Percentiles rank a stretch among this genome's conserved stretches.
phyloP scores from a whole-genome alignment of 2,888 invertebrate species.

The Eilema depressum region DNA sequence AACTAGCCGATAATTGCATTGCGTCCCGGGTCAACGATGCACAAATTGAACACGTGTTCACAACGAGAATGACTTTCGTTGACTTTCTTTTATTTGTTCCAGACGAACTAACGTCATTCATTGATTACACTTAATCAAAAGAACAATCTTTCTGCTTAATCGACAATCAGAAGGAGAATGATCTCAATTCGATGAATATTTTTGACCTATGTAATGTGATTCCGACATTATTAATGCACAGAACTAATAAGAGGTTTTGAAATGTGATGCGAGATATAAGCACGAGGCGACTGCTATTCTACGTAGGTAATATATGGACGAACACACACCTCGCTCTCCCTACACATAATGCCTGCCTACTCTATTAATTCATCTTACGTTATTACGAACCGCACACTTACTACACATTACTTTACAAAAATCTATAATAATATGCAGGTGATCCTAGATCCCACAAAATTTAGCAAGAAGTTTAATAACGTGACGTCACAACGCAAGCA shows the following conservation, averaged over 20 bases:
- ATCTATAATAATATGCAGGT: too few relatives aligned
- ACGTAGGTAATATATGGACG: too few relatives aligned
- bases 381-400: too few relatives aligned
- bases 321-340: too few relatives aligned
- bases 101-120: not conserved
- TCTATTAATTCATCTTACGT: too few relatives aligned
- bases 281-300: too few relatives aligned
- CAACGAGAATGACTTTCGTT: slow-evolving; percentile 13
- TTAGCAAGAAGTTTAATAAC: not conserved
- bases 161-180: not conserved
- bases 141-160: not conserved
- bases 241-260: too few relatives aligned
- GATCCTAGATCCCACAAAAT: not conserved
- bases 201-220: not conserved
- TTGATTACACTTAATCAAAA: not conserved
- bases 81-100: slow-evolving; percentile 2
- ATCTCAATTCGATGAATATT: not conserved
- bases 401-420: too few relatives aligned
- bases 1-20: slow-evolving; percentile 15
- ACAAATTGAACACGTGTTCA: slow-evolving; percentile 19
- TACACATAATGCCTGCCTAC: too few relatives aligned
- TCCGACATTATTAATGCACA: too few relatives aligned
- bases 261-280: too few relatives aligned
- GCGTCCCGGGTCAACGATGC: slow-evolving; percentile 6
- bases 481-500: not conserved